Evolutionary conservation across 1,140 invertebrate genomes (phyloP), one percentile per base, ranked within the genome.

Genomic region (Euura saliciscinereae): DNA sequence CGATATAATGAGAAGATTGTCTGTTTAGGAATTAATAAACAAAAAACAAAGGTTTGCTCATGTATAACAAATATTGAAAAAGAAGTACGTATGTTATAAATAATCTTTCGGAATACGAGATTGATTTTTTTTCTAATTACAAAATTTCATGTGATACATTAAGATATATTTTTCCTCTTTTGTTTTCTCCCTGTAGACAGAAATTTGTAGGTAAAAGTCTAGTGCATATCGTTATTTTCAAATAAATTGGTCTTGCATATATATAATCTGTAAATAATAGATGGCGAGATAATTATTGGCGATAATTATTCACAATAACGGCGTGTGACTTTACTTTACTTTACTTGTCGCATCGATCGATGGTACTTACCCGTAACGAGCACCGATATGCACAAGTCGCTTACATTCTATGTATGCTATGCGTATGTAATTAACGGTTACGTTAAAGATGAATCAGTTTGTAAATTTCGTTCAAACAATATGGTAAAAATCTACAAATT

Each of bases 131-230:
- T 51, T 51, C 80, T 82, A 78, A 81, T 79, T 78, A 74, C 64
- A 71, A 74, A 79, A 82, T 78, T 80, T 79, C 69, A 81, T 81
- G 78, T 82, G 76, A 83, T 81, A 81, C 82, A 82, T 78, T 83
- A 83, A 79, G 82, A 82, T 80, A 77, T 70, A 73, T 74, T 78
- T 78, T 76, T 78, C 78, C 78, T 75, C 69, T 45, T 80, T 79
- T 71, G 75, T 76, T 75, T 78, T 74, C 76, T 75, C n/a, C 46
- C n/a, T 28, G 28, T 28, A 81, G 45, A 10, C 64, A n/a, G 74
- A 79, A 28, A 51, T 13, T 66, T 7, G 66, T 72, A 79, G 74
- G 46, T 70, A 72, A 78, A 77, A 68, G 75, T 75, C 75, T 71
- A 78, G 77, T 81, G 79, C 66, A 78, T 73, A 78, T 80, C 65